A percentile compares a stretch with the other conserved stretches of the same genome.
Conservation (phyloP, 2,797 vertebrate species). For the Amniataba percoides region DNA sequence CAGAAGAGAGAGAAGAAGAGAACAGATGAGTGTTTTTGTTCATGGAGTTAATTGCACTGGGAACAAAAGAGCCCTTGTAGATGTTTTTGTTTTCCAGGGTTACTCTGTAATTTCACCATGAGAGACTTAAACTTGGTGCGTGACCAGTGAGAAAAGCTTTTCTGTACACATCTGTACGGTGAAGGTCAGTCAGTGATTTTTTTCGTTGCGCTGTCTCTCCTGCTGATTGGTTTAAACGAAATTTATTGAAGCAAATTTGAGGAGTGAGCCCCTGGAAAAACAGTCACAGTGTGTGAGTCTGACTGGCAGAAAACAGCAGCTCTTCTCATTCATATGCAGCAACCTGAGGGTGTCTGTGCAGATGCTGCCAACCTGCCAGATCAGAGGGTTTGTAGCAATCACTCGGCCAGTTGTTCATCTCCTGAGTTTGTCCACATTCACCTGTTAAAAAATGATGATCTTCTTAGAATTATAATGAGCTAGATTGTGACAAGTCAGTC, state of each 20-base stretch:
- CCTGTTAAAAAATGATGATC: neutral
- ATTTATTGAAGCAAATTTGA: constrained; percentile 1
- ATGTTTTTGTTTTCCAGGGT: too few species aligned
- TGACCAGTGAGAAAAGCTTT: too few species aligned
- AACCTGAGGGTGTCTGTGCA: constrained; percentile 24
- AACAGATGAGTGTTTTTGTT: too few species aligned
- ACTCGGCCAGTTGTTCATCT: constrained; percentile 1
- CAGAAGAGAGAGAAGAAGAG: too few species aligned
- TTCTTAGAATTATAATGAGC: neutral
- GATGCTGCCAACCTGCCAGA: constrained; percentile 21
- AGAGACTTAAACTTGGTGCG: too few species aligned
- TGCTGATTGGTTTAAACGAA: constrained; percentile 14
- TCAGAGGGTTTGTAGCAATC: constrained; percentile 14
- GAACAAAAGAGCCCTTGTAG: too few species aligned
- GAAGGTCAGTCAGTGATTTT: too few species aligned
- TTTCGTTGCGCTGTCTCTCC: too few species aligned
- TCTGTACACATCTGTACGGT: too few species aligned
- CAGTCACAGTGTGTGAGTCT: constrained; percentile 15
- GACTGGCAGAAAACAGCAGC: constrained; percentile 21
- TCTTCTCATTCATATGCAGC: constrained; percentile 32
- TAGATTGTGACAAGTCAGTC: neutral
- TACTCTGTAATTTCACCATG: too few species aligned
- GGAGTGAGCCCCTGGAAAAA: constrained; percentile 15
- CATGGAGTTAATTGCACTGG: too few species aligned
- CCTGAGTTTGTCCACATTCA: constrained; percentile 10